These are phyloP conservation scores for Hippocampus guttulatus DNA, from an alignment of 2,113 vertebrate genomes.

Conservation along the genomic window DNA sequence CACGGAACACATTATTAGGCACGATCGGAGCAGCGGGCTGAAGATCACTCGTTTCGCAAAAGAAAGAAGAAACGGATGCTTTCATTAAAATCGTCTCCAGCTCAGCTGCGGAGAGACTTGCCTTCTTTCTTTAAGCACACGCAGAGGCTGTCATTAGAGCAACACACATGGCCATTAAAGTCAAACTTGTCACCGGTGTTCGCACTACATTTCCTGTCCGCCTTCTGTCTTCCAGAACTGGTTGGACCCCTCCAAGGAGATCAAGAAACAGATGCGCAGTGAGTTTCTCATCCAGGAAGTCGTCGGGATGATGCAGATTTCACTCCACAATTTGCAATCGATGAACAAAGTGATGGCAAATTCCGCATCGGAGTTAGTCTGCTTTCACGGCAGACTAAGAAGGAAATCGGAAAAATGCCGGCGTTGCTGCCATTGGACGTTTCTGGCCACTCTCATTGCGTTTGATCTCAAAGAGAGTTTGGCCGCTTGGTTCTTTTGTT, in stretches of 20 bases:
- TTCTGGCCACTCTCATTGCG: too few species aligned
- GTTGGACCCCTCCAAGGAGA: conserved; percentile 98
- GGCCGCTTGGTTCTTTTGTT: too few species aligned
- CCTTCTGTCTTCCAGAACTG: conserved; percentile 80
- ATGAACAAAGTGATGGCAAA: neutral
- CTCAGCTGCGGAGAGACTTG: conserved; percentile 32
- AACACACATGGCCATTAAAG: conserved; percentile 42
- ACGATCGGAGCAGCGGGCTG: conserved; percentile 24
- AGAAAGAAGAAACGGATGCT: conserved; percentile 43
- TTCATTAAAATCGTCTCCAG: conserved; percentile 29
- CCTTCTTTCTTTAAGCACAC: conserved; percentile 52
- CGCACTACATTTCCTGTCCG: conserved; percentile 18
- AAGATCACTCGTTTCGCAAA: conserved; percentile 18
- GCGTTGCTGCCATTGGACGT: too few species aligned
- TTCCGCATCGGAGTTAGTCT: neutral
- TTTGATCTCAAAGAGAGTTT: too few species aligned
- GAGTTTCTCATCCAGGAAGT: conserved; percentile 66
- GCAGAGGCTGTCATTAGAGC: conserved; percentile 55
- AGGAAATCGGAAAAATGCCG: too few species aligned
- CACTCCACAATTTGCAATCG: conserved; percentile 4
- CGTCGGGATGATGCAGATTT: conserved; percentile 19
- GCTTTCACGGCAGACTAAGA: neutral
- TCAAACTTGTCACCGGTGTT: conserved; percentile 38
- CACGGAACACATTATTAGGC: conserved; percentile 5
- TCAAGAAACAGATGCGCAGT: conserved; percentile 99